Conservation (phyloP, 2,888 invertebrate species). For the Zaprionus obscuricornis region DNA sequence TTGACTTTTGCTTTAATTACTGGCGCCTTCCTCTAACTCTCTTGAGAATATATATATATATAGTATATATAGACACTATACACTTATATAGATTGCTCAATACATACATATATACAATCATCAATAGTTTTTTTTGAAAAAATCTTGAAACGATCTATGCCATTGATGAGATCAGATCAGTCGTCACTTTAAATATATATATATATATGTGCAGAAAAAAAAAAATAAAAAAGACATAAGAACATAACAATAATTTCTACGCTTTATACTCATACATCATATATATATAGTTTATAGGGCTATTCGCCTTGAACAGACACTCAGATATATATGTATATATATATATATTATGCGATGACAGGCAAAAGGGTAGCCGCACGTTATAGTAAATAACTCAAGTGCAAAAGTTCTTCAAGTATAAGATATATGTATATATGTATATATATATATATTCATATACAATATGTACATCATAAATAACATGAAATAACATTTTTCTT, state of each 20-base stretch:
- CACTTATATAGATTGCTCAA: conserved; percentile 25
- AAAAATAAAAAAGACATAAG: conserved; percentile 15
- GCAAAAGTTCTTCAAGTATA: conserved; percentile 1
- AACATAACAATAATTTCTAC: conserved; percentile 4
- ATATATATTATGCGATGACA: no score
- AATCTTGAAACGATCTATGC: conserved; percentile 55
- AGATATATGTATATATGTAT: no score
- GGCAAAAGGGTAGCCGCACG: no score
- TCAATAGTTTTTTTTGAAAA: no score
- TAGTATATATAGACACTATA: conserved; percentile 1
- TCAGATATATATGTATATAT: no score
- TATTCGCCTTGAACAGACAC: conserved; percentile 31
- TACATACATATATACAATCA: conserved; percentile 26
- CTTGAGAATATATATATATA: conserved; percentile 21
- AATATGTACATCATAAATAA: conserved; percentile 22
- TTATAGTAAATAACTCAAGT: conserved; percentile 29
- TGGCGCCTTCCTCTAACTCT: conserved; percentile 62
- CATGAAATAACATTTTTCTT: no score
- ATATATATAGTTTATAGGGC: background rate
- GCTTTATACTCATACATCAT: conserved; percentile 2
- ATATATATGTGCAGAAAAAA: conserved; percentile 15
- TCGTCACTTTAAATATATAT: conserved; percentile 67
- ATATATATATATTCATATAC: no score
- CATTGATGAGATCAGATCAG: conserved; percentile 74
- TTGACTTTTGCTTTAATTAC: conserved; percentile 60